These are phyloP conservation scores for Ptychobarbus kaznakovi DNA, from an alignment of 2,797 vertebrate species.

Conservation along the genomic window DNA sequence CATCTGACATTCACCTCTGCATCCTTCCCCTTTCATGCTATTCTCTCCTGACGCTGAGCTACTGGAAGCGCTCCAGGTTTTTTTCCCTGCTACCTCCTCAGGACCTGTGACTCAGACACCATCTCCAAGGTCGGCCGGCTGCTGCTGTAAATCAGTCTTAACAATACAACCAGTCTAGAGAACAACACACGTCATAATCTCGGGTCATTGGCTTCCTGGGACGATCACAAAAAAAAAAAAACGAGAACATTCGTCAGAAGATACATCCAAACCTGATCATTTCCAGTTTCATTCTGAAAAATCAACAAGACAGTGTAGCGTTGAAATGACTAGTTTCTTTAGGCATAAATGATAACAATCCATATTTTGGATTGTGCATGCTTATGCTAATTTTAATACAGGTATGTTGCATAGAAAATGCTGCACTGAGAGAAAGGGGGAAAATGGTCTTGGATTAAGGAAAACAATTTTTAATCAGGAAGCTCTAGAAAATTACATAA, in stretches of 20 bases:
- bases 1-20: constrained; percentile 41
- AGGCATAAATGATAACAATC: neutral
- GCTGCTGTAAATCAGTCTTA: constrained; percentile 43
- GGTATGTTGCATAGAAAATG: neutral
- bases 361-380: too few relatives aligned
- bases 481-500: too few relatives aligned
- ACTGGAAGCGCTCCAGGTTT: constrained; percentile 34
- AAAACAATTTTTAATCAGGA: too few relatives aligned
- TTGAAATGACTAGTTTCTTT: neutral
- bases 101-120: constrained; percentile 51
- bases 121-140: constrained; percentile 44
- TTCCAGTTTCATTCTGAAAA: constrained; percentile 9
- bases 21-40: neutral
- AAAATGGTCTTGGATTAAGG: too few relatives aligned
- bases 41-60: constrained; percentile 35
- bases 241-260: constrained; percentile 25
- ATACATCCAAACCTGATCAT: constrained; percentile 13
- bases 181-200: constrained; percentile 35
- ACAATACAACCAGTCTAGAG: constrained; percentile 12
- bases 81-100: constrained; percentile 1
- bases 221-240: constrained; percentile 26
- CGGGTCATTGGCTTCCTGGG: constrained; percentile 6
- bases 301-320: neutral
- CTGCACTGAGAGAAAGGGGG: neutral
- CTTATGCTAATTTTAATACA: neutral